Evolutionary conservation across 2,888 invertebrate genomes (phyloP), one percentile per base, ranked within the genome.

Genomic region (Diplolepis rosae): DNA sequence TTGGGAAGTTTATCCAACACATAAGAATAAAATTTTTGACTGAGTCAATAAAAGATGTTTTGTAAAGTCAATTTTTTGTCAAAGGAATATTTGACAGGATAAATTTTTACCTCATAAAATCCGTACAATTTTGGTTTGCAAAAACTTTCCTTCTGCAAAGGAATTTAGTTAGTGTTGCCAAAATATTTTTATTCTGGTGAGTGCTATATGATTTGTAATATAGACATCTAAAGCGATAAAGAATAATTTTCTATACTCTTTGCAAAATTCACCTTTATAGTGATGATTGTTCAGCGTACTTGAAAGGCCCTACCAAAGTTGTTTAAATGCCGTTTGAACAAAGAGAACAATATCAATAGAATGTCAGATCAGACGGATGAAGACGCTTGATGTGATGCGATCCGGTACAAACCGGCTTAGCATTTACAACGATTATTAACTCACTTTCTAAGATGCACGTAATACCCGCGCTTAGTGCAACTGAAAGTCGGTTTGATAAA

Each of bases 401-500:
- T 61, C 61, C 39, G 24, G 61, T 61, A 24, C 24, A 39, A 61
- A 61, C 61, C 61, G 39, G 61, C 24, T 61, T n/a, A 27, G 24
- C 24, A 39, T 61, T 61, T 39, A 7, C 39, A 39, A 39, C 61
- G 39, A 39, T 39, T 61, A 61, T 61, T 61, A 61, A 39, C 61
- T 61, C n/a, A 61, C 61, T 61, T 61, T 61, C 61, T 61, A 61
- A 61, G 61, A 39, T 61, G 39, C 22, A 39, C 39, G 32, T 35
- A 61, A 24, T 61, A 11, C 39, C 35, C n/a, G 28, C 9, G n/a
- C 7, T 6, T n/a, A 39, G 39, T 22, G 13, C n/a, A 39, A n/a
- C 45, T 45, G 15, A 45, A n/a, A 9, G 45, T 18, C 9, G 15
- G n/a, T 52, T 52, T 28, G n/a, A 52, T 52, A 27, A 52, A 52